Evolutionary conservation across 2,888 invertebrate genomes (phyloP).

Genomic region (Philereme transversata): DNA sequence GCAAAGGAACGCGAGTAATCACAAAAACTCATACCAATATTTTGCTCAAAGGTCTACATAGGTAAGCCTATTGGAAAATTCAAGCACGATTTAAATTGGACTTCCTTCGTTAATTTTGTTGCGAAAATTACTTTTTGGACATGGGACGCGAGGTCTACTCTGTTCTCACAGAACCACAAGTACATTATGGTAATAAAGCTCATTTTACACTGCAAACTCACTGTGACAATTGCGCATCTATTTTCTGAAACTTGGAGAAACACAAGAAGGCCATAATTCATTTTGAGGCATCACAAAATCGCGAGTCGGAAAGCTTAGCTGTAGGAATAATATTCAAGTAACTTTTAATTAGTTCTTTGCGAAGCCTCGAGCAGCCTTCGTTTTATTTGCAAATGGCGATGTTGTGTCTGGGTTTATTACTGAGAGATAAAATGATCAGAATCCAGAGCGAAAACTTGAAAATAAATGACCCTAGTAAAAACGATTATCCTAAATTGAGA

Average conservation of each 20-base stretch:
- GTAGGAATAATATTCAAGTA: conserved; percentile 46
- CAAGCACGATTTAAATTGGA: too few species aligned
- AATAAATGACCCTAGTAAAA: too few species aligned
- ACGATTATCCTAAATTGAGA: too few species aligned
- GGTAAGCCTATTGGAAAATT: too few species aligned
- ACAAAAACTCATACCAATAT: too few species aligned
- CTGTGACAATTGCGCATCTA: conserved; percentile 19
- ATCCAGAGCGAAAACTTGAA: too few species aligned
- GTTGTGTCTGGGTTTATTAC: conserved; percentile 45
- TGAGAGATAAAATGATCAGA: conserved; percentile 3
- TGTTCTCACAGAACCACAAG: too few species aligned
- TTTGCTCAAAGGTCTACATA: too few species aligned
- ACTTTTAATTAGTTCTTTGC: conserved; percentile 67
- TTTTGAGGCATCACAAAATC: conserved; percentile 44
- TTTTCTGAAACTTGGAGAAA: conserved; percentile 30
- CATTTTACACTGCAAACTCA: not conserved
- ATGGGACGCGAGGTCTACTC: too few species aligned
- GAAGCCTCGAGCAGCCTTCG: conserved; percentile 51
- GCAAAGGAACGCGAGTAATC: too few species aligned
- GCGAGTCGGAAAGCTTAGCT: conserved; percentile 35
- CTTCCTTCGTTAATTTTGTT: too few species aligned
- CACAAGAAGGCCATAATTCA: conserved; percentile 39
- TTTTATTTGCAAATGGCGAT: conserved; percentile 58
- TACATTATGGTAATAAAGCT: not conserved
- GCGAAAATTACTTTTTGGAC: too few species aligned